phyloP scores from a whole-genome alignment of 2,113 vertebrate species.

The Phaetusa simplex region DNA sequence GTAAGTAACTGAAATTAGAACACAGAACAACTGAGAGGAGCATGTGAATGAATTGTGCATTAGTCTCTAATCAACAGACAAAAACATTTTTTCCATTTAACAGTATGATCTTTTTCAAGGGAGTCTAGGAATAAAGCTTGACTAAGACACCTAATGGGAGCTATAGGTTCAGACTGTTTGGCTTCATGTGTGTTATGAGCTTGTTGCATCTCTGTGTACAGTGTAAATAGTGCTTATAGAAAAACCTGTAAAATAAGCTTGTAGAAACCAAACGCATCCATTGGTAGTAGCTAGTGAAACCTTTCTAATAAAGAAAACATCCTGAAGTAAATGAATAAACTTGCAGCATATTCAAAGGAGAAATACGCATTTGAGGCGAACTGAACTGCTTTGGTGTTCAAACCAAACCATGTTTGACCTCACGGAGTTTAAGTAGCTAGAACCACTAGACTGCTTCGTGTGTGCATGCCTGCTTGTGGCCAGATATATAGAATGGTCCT shows the following conservation, averaged over 20 bases:
- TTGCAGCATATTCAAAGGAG: neutral
- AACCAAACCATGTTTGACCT: neutral
- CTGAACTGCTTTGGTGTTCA: neutral
- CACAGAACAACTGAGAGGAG: neutral
- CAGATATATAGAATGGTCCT: neutral
- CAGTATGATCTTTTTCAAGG: neutral
- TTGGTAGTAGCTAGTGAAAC: neutral
- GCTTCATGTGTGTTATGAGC: accelerated
- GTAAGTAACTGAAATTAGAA: constrained; percentile 66
- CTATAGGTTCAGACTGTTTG: neutral
- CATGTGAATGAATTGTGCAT: neutral
- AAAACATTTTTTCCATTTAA: neutral
- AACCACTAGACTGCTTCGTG: neutral
- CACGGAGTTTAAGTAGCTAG: neutral
- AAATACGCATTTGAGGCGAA: neutral
- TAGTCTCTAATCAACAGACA: neutral
- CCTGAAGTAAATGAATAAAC: neutral
- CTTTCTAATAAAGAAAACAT: neutral
- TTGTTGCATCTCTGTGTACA: neutral
- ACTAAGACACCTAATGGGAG: neutral
- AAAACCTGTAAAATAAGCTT: neutral
- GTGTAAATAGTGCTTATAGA: neutral
- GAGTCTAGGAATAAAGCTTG: neutral
- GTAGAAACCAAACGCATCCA: neutral
- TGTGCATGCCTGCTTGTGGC: neutral